These are phyloP conservation scores for Agrotis clavis DNA, from an alignment of 2,888 invertebrate species.

Conservation along the genomic window DNA sequence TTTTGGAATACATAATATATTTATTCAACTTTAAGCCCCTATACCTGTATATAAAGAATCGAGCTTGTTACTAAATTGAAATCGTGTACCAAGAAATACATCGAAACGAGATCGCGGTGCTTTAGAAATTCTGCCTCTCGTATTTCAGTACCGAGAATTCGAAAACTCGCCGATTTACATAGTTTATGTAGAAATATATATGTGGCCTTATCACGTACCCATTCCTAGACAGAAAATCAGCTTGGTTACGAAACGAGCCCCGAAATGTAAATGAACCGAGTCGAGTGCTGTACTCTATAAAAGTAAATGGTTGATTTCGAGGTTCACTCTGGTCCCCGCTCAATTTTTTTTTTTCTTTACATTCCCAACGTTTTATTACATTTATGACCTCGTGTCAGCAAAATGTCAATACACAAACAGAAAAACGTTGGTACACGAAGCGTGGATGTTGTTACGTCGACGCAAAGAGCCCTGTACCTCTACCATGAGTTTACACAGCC, in stretches of 20 bases:
- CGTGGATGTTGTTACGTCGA: constrained; percentile 45
- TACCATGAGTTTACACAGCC: too few species aligned
- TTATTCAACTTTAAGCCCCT: too few species aligned
- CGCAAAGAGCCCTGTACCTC: constrained; percentile 22
- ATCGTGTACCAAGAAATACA: constrained; percentile 31
- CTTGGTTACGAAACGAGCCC: constrained; percentile 62
- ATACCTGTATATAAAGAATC: neutral
- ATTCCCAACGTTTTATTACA: constrained; percentile 67
- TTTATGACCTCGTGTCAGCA: constrained; percentile 59
- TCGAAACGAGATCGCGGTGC: constrained; percentile 19
- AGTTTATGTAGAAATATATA: constrained; percentile 47
- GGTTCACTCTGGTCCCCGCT: constrained; percentile 57
- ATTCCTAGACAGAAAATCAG: constrained; percentile 64
- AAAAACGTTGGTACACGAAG: constrained; percentile 35
- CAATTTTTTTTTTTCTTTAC: constrained; percentile 58
- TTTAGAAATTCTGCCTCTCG: constrained; percentile 44
- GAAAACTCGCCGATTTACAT: constrained; percentile 52
- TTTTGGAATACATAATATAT: too few species aligned
- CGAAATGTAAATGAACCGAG: constrained; percentile 71
- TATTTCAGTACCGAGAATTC: constrained; percentile 50
- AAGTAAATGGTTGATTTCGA: constrained; percentile 72
- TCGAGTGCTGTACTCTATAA: constrained; percentile 71
- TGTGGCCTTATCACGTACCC: constrained; percentile 55
- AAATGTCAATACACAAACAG: constrained; percentile 61
- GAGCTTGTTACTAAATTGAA: constrained; percentile 20